A percentile compares a stretch with the other conserved stretches of the same genome.
Evolutionary conservation across 2,888 invertebrate species (phyloP).

Genomic region (Liodrosophila aerea): DNA sequence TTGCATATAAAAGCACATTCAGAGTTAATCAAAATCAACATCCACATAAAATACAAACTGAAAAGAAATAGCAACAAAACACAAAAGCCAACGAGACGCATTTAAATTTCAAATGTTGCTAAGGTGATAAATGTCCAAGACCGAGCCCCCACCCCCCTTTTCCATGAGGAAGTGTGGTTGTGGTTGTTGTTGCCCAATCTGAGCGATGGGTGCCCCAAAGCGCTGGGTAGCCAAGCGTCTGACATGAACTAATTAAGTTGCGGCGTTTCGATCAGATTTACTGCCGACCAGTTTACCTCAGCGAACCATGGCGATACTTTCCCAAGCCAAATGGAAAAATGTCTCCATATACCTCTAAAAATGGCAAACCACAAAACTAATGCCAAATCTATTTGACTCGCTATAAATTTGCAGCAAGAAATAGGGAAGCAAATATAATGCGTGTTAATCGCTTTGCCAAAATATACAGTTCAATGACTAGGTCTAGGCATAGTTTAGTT

Average conservation of each 20-base stretch:
- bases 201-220: constrained; percentile 10
- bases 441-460: constrained; percentile 23
- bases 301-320: constrained; percentile 54
- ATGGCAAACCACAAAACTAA: constrained; percentile 32
- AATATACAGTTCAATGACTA: constrained; percentile 37
- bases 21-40: constrained; percentile 18
- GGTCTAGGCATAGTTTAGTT: constrained; percentile 14
- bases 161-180: constrained; percentile 2
- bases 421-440: constrained; percentile 10
- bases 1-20: constrained; percentile 44
- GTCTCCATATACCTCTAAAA: constrained; percentile 8
- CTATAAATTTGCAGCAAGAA: constrained; percentile 39
- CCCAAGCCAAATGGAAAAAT: constrained; percentile 26
- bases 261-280: constrained; percentile 59
- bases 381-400: constrained; percentile 50
- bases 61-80: neutral
- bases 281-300: constrained; percentile 37
- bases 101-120: constrained; percentile 49
- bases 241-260: constrained; percentile 72
- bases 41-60: constrained; percentile 4
- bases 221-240: constrained; percentile 43
- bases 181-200: constrained; percentile 6
- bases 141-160: constrained; percentile 21
- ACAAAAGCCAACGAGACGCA: constrained; percentile 26
- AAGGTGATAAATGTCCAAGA: constrained; percentile 60